Evolutionary conservation across 2,113 vertebrate genomes (phyloP), one percentile per base, ranked within the genome.

Genomic region (Nesogale talazaci): DNA sequence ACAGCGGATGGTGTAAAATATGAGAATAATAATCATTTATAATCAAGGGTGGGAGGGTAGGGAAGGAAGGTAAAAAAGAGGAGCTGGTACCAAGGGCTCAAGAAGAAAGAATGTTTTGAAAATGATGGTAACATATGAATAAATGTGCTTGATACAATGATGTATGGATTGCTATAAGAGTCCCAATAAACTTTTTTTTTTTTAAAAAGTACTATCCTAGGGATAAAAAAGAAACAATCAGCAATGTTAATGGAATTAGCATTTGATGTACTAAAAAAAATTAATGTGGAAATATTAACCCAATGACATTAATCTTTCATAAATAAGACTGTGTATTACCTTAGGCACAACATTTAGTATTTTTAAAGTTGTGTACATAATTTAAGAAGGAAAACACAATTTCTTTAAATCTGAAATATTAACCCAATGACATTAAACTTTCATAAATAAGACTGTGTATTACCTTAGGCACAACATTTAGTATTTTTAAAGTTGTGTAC

Each of bases 311-410:
- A 92, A 69, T 25, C 31, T 77, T 72, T 46, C 65, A 83, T 75
- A 86, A 86, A 83, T 75, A 86, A 86, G 63, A 42, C 1, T 74
- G 9, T 4, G 63, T 63, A 77, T 42, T 92, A 70, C 36, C 83
- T 77, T 78, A 80, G 16, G 88, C 9, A 83, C 52, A 72, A 91
- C 94, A 87, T 87, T 10, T 78, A 78, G 40, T 31, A 52, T 38
- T 90, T 83, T 76, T 63, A 84, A 89, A 91, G 34, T 61, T 61
- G 22, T 19, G 67, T 56, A 87, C 75, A 87, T 70, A 93, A 94
- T 77, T 93, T 70, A 67, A 86, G 22, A 67, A 5, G 29, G 46
- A 9, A 52, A 52, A 52, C 46, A 52, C 46, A 52, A 52, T 52
- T 52, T 52, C 46, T 52, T 52, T 52, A 52, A 52, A 52, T 52